Conservation (phyloP, 2,113 vertebrate species). For the human region GRCh38 chr15:67406001-67406500, state of each 20-base stretch:
- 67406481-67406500: too few species aligned
- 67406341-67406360: too few species aligned
- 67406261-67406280: too few species aligned
- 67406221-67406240: neutral
- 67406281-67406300: too few species aligned
- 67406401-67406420: too few species aligned
- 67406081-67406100: neutral
- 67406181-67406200: neutral
- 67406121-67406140: neutral
- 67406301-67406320: too few species aligned
- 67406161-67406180: neutral
- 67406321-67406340: too few species aligned
- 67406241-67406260: neutral
- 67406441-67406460: too few species aligned
- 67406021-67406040: neutral
- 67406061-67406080: neutral
- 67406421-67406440: too few species aligned
- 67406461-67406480: too few species aligned
- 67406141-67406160: neutral
- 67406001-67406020: neutral
- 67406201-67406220: neutral
- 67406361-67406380: too few species aligned
- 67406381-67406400: too few species aligned
- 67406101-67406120: neutral
- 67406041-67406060: neutral